These are phyloP conservation scores for Lasiurus borealis DNA, from an alignment of 2,113 vertebrate genomes.

Conservation along the genomic window DNA sequence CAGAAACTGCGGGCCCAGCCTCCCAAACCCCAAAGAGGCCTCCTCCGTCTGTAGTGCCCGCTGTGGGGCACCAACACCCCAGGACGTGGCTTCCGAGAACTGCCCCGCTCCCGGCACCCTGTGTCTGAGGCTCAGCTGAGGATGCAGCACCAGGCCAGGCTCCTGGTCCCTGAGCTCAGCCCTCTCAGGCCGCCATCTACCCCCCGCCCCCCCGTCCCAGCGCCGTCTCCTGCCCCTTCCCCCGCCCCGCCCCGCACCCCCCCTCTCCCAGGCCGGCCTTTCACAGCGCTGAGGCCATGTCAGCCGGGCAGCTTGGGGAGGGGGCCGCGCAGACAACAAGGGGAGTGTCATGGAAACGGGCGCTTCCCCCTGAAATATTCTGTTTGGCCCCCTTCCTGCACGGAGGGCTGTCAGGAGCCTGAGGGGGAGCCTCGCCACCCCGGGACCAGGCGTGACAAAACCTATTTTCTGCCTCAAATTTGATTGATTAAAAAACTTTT, in stretches of 20 bases:
- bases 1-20: not conserved
- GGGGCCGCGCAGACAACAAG: conserved; percentile 91
- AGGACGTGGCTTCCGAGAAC: conserved; percentile 71
- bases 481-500: conserved; percentile 99
- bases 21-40: conserved; percentile 74
- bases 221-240: conserved; percentile 86
- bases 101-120: conserved; percentile 86
- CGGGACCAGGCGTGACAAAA: conserved; percentile 97
- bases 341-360: conserved; percentile 96
- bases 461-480: conserved; percentile 99
- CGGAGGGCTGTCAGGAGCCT: conserved; percentile 97
- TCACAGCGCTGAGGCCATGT: conserved; percentile 90
- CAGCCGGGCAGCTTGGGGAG: conserved; percentile 90
- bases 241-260: conserved; percentile 69
- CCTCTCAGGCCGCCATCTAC: conserved; percentile 88
- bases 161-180: conserved; percentile 87
- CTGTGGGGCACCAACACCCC: conserved; percentile 56
- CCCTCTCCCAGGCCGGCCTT: conserved; percentile 81
- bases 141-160: conserved; percentile 88
- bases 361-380: conserved; percentile 94
- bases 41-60: conserved; percentile 61
- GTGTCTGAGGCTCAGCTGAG: conserved; percentile 87
- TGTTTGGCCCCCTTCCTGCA: conserved; percentile 90
- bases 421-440: conserved; percentile 96
- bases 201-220: conserved; percentile 64